Conservation (phyloP, 1,140 invertebrate species). For the Drosophila bocqueti region DNA sequence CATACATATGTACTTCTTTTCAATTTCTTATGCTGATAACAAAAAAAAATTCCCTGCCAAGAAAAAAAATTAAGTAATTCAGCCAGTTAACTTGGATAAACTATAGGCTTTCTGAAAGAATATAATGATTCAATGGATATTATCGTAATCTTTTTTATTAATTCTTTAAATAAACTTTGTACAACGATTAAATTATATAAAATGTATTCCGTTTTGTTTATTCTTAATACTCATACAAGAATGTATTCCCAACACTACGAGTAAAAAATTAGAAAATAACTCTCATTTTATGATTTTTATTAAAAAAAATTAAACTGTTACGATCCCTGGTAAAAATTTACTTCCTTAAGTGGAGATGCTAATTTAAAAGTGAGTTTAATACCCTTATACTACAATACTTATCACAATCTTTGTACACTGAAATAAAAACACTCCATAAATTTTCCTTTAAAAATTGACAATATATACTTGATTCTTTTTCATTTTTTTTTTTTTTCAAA, state of each 20-base stretch:
- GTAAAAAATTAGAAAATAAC: background rate
- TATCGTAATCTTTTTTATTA: background rate
- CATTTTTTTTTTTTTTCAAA: background rate
- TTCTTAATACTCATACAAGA: background rate
- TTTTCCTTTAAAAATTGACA: background rate
- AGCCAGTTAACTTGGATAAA: background rate
- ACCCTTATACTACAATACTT: too few species aligned
- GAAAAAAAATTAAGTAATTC: slow-evolving; percentile 23
- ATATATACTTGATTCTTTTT: background rate
- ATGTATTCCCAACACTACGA: background rate
- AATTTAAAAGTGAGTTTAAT: background rate
- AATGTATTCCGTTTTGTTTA: background rate
- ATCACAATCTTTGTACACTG: too few species aligned
- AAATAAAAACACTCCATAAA: background rate
- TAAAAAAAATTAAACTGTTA: too few species aligned
- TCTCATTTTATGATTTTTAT: too few species aligned
- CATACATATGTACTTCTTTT: too few species aligned
- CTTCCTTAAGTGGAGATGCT: background rate
- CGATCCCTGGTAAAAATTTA: background rate
- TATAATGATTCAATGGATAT: slow-evolving; percentile 8
- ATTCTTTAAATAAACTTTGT: background rate
- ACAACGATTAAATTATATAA: background rate
- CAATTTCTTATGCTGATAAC: background rate
- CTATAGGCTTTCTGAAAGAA: background rate
- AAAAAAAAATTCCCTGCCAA: background rate